Conservation (phyloP, 2,888 invertebrate species). For the Leptura quadrifasciata region DNA sequence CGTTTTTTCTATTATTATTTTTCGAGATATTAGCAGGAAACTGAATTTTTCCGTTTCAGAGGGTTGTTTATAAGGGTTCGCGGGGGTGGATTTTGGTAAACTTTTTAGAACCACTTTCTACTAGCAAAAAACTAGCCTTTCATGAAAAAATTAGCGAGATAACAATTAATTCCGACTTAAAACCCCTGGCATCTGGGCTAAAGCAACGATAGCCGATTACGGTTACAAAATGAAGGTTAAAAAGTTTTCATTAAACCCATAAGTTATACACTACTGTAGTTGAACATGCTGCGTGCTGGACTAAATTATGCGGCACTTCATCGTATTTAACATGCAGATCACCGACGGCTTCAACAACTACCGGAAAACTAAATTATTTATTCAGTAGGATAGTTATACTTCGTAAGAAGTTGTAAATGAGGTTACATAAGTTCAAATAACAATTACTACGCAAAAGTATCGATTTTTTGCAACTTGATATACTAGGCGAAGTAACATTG, state of each 20-base stretch:
- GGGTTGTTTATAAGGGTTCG: too few species aligned
- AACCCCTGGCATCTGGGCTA: too few species aligned
- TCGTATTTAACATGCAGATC: conserved; percentile 7
- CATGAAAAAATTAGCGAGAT: too few species aligned
- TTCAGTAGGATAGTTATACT: conserved; percentile 4
- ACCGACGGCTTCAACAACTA: not conserved
- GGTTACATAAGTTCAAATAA: not conserved
- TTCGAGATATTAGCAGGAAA: too few species aligned
- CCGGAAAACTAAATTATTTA: conserved; percentile 4
- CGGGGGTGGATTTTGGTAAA: too few species aligned
- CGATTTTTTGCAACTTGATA: too few species aligned
- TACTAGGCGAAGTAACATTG: too few species aligned
- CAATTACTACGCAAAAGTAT: not conserved
- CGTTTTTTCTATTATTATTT: too few species aligned
- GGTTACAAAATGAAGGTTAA: not conserved
- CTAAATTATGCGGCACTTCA: not conserved
- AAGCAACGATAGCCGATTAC: not conserved
- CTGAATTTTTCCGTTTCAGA: too few species aligned
- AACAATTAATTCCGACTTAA: too few species aligned
- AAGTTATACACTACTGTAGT: not conserved
- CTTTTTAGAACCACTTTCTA: too few species aligned
- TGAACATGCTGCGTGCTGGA: not conserved
- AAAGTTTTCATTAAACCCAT: not conserved
- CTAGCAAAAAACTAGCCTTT: too few species aligned
- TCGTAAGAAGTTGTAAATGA: not conserved